These are phyloP conservation scores for Caranx ignobilis DNA, from an alignment of 2,113 vertebrate species.

Conservation along the genomic window DNA sequence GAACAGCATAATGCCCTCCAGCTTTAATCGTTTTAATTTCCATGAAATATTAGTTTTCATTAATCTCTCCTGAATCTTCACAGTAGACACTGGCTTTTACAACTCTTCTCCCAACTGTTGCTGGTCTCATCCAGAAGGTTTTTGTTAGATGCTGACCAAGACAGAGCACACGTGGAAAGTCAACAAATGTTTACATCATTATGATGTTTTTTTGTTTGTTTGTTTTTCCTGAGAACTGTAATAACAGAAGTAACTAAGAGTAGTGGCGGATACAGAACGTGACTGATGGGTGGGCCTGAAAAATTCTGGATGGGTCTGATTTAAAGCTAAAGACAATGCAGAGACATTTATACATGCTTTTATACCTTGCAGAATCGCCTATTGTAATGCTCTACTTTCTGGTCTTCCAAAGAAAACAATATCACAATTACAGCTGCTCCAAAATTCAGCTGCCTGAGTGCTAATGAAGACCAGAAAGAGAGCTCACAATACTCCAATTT, in stretches of 20 bases:
- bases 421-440: too few relatives aligned
- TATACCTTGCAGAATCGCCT: too few relatives aligned
- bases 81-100: constrained; percentile 46
- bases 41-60: constrained; percentile 83
- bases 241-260: neutral
- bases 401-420: too few relatives aligned
- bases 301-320: too few relatives aligned
- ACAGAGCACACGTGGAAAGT: constrained; percentile 1
- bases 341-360: too few relatives aligned
- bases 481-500: too few relatives aligned
- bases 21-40: constrained; percentile 86
- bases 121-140: constrained; percentile 44
- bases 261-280: too few relatives aligned
- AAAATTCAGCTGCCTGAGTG: too few relatives aligned
- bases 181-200: constrained; percentile 15
- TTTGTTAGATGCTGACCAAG: neutral
- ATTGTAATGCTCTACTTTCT: too few relatives aligned
- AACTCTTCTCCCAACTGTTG: constrained; percentile 56
- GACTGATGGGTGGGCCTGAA: too few relatives aligned
- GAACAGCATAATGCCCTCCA: constrained; percentile 81
- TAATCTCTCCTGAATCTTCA: constrained; percentile 82
- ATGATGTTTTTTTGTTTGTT: neutral
- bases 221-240: constrained; percentile 6
- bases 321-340: too few relatives aligned
- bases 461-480: too few relatives aligned